Evolutionary conservation across 2,888 invertebrate species (phyloP), one percentile per base, ranked within the genome.

Genomic region (Nasonovia ribisnigri): DNA sequence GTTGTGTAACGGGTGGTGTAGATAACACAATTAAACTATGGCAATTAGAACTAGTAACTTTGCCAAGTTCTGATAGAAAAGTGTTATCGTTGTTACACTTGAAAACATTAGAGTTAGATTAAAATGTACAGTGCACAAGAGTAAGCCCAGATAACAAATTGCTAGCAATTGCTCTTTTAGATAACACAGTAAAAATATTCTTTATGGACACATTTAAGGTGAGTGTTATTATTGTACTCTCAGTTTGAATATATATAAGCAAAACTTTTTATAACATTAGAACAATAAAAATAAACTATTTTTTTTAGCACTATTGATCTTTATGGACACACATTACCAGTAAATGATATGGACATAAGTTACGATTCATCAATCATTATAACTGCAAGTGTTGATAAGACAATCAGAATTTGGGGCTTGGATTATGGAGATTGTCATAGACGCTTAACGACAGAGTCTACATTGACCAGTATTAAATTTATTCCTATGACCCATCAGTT

Each of bases 381-480:
- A 24, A 99, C 99, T 0, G 99, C 99, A 16, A 99, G 99, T 5
- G 98, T 98, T 0, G 99, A 99, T 96, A 97, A 99, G 84, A 99
- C 98, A 96, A 97, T 99, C 54, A 99, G 99, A 96, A 97, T 99
- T 94, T 99, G 99, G 99, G 99, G 99, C 67, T 97, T 99, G 96
- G 99, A 99, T 96, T 99, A 99, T 96, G 99, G 99, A n/a, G 99
- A 99, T 96, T 99, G 99, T 95, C 99, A 99, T 96, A 97, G 97
- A 95, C 99, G 99, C 0, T 98, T 99, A 96, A 99, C 99, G 0
- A 99, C 99, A 96, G 99, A 99, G 95, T 99, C 99, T 96, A 98
- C 99, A 0, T 97, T 99, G 24, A 99, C 98, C 94, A 97, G 98
- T 60, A 95, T 99, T 60, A 97, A 97, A 95, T 99, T 99, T 95